phyloP scores from a whole-genome alignment of 2,797 vertebrate species.

The Erethizon dorsatum region DNA sequence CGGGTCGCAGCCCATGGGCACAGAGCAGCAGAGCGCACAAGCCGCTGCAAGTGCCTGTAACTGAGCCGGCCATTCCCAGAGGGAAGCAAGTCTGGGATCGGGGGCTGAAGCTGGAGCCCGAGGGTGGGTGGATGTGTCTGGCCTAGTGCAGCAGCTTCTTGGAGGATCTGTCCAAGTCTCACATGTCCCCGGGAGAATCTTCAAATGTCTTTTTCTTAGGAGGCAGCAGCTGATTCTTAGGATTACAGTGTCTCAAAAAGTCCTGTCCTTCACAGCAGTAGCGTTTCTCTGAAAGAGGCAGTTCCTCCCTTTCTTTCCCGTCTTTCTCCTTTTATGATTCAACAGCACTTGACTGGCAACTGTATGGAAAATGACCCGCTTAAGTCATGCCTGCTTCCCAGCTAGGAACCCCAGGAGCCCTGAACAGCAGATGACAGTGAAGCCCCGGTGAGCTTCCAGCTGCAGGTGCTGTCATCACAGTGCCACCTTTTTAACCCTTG shows the following conservation, averaged over 20 bases:
- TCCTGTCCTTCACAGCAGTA: conserved; percentile 45
- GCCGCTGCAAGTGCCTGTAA: background rate
- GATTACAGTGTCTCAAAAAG: conserved; percentile 14
- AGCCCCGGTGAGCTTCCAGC: background rate
- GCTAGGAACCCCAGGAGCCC: background rate
- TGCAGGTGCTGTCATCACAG: background rate
- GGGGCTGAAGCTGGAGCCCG: fast-evolving
- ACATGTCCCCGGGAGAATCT: conserved; percentile 21
- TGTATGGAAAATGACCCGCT: background rate
- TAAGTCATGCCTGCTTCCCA: background rate
- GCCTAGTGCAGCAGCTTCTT: background rate
- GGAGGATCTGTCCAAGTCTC: background rate
- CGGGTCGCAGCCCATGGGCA: fast-evolving
- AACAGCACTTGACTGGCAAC: conserved; percentile 11
- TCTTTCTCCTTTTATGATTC: conserved; percentile 47
- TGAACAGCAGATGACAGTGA: background rate
- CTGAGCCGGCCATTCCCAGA: fast-evolving
- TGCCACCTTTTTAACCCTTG: background rate
- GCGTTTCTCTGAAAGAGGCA: conserved; percentile 59
- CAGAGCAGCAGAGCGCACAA: background rate
- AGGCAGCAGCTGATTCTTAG: conserved; percentile 24
- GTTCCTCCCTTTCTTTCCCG: background rate
- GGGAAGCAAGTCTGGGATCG: too few species aligned
- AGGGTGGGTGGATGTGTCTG: fast-evolving
- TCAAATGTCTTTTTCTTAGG: background rate